Percentiles rank a stretch among this genome's conserved stretches.
Conservation (phyloP, 2,888 invertebrate species). For the Xylota sylvarum region DNA sequence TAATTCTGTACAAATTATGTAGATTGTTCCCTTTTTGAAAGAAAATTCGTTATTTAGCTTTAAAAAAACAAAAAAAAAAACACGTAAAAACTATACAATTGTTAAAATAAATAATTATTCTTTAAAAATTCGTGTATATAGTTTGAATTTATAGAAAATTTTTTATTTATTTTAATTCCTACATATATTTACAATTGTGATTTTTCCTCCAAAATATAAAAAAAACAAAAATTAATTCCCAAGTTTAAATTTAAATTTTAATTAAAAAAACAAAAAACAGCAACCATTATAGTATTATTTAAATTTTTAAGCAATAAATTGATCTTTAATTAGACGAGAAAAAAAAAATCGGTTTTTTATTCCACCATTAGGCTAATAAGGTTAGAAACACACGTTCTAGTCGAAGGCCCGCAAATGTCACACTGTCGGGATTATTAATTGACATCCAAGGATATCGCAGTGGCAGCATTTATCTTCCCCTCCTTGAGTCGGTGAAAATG, state of each 20-base stretch:
- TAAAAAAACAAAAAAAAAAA: slow-evolving; percentile 70
- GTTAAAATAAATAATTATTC: slow-evolving; percentile 54
- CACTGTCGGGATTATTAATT: slow-evolving; percentile 57
- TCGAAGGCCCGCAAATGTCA: slow-evolving; percentile 52
- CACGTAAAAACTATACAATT: slow-evolving; percentile 51
- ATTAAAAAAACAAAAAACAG: too few species aligned
- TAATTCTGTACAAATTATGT: slow-evolving; percentile 55
- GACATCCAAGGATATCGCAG: slow-evolving; percentile 49
- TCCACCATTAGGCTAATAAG: not conserved
- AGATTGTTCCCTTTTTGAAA: slow-evolving; percentile 73
- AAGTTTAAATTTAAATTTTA: slow-evolving; percentile 34
- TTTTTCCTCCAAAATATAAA: slow-evolving; percentile 30
- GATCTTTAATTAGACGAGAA: slow-evolving; percentile 63
- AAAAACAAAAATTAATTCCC: slow-evolving; percentile 1
- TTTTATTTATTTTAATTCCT: slow-evolving; percentile 15
- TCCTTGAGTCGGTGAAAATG: not conserved
- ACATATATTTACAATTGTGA: slow-evolving; percentile 37
- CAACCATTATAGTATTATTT: slow-evolving; percentile 69
- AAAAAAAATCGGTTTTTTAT: slow-evolving; percentile 21
- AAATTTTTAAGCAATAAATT: slow-evolving; percentile 70
- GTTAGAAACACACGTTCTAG: not conserved
- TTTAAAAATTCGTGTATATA: slow-evolving; percentile 61
- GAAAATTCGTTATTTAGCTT: slow-evolving; percentile 72
- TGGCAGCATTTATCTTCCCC: too few species aligned
- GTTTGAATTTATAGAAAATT: slow-evolving; percentile 47